A percentile compares a stretch with the other conserved stretches of the same genome.
phyloP scores from a whole-genome alignment of 2,113 vertebrate genomes.

The Microcebus griseorufus region DNA sequence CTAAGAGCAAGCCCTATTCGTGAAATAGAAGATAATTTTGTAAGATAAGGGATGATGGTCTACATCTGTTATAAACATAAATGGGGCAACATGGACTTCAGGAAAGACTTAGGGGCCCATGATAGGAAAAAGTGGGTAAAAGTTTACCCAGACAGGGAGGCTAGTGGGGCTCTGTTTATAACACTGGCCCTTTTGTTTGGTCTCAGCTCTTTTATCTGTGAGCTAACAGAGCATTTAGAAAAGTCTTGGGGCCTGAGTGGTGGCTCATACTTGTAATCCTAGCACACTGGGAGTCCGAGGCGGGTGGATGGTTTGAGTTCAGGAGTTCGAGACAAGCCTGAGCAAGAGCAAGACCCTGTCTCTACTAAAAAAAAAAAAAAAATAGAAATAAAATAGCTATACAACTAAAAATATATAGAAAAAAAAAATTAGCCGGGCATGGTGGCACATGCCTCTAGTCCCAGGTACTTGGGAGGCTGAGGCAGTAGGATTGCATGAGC shows the following conservation, averaged over 20 bases:
- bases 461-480: too few relatives aligned
- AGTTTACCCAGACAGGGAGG: neutral
- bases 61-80: neutral
- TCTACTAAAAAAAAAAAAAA: too few relatives aligned
- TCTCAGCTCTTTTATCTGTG: neutral
- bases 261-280: too few relatives aligned
- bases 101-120: neutral
- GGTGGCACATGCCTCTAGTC: too few relatives aligned
- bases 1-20: neutral
- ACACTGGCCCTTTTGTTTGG: neutral
- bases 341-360: too few relatives aligned
- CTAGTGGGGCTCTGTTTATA: neutral
- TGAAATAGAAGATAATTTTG: neutral
- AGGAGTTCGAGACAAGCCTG: too few relatives aligned
- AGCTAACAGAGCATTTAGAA: neutral
- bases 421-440: too few relatives aligned
- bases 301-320: too few relatives aligned
- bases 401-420: too few relatives aligned
- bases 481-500: too few relatives aligned
- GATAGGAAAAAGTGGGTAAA: neutral
- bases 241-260: neutral
- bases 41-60: fast-evolving
- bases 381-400: too few relatives aligned
- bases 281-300: too few relatives aligned
- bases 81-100: fast-evolving